Conservation (phyloP, 2,888 invertebrate species). For the Mythimna impura region DNA sequence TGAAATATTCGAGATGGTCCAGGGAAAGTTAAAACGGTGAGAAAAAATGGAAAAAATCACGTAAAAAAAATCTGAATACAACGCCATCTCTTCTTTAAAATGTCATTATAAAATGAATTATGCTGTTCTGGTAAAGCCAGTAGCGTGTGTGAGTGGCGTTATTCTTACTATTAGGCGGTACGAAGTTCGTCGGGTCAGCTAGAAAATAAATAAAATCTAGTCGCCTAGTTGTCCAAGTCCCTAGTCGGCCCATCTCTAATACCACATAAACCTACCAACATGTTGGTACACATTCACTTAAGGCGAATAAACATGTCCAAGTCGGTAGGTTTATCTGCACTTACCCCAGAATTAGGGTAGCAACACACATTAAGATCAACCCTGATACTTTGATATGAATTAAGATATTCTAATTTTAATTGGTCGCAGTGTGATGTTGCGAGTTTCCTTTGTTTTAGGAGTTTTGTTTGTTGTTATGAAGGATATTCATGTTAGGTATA, state of each 20-base stretch:
- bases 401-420: conserved; percentile 93
- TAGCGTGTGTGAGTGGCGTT: too few relatives aligned
- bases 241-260: not conserved
- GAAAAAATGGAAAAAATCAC: too few relatives aligned
- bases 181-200: too few relatives aligned
- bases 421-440: conserved; percentile 74
- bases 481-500: not conserved
- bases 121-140: too few relatives aligned
- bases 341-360: conserved; percentile 89
- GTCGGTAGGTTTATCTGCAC: conserved; percentile 82
- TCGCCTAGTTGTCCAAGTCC: too few relatives aligned
- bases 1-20: too few relatives aligned
- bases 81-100: too few relatives aligned
- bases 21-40: too few relatives aligned
- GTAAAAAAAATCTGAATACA: too few relatives aligned
- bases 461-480: conserved; percentile 37
- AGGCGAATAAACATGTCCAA: conserved; percentile 87
- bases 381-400: conserved; percentile 92
- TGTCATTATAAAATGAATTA: too few relatives aligned
- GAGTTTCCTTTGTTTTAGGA: conserved; percentile 65
- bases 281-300: conserved; percentile 81
- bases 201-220: too few relatives aligned
- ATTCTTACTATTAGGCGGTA: too few relatives aligned
- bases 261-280: conserved; percentile 46
- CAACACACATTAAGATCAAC: conserved; percentile 89